Evolutionary conservation across 2,113 vertebrate species (phyloP).

Genomic region (Dipodomys spectabilis): DNA sequence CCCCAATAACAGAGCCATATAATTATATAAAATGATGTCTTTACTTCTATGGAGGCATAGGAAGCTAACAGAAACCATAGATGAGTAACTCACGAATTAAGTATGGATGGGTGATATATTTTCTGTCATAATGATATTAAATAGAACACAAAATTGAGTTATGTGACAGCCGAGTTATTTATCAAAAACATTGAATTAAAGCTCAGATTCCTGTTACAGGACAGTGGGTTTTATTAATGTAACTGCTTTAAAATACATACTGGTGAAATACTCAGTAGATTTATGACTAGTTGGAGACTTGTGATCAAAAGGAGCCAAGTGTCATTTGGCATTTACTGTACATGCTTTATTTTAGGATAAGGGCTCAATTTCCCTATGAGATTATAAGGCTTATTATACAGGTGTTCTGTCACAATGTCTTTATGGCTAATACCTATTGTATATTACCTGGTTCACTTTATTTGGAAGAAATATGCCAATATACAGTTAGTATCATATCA

Average conservation of each 20-base stretch:
- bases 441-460: background rate
- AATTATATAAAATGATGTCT: background rate
- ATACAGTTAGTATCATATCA: background rate
- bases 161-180: conserved; percentile 38
- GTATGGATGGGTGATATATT: background rate
- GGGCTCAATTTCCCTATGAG: background rate
- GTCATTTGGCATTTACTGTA: background rate
- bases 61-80: background rate
- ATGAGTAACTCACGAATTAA: conserved; percentile 34
- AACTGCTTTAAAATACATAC: background rate
- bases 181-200: conserved; percentile 62
- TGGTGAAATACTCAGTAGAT: background rate
- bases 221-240: conserved; percentile 37
- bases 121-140: conserved; percentile 37
- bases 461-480: background rate
- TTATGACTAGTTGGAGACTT: background rate
- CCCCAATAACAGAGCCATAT: background rate
- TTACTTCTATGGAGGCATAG: background rate
- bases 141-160: conserved; percentile 37
- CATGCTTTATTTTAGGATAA: background rate
- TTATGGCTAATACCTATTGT: background rate
- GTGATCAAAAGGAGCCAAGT: background rate
- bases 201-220: background rate
- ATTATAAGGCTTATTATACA: background rate
- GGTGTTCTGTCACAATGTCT: background rate